phyloP scores from a whole-genome alignment of 2,888 invertebrate species.

The Hanleya hanleyi region DNA sequence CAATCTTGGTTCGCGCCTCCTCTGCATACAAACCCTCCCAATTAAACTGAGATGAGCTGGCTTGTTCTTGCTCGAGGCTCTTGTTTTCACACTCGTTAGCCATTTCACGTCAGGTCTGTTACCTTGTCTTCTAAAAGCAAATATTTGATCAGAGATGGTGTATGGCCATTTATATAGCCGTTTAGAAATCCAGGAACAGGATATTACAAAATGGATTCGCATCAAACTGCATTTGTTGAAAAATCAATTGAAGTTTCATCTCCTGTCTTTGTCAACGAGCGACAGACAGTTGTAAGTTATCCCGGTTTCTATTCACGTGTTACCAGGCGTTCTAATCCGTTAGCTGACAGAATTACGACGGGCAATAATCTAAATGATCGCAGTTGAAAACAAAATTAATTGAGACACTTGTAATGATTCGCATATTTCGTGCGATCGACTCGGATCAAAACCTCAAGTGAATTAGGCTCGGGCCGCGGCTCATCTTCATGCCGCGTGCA shows the following conservation, averaged over 20 bases:
- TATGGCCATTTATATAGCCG: background rate
- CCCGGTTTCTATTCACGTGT: background rate
- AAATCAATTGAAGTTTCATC: constrained; percentile 8
- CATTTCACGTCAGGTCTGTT: too few relatives aligned
- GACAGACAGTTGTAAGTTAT: background rate
- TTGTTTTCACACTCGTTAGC: too few relatives aligned
- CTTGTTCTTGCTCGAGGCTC: too few relatives aligned
- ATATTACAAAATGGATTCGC: constrained; percentile 8
- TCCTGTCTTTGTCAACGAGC: background rate
- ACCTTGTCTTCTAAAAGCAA: too few relatives aligned
- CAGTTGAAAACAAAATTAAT: constrained; percentile 8
- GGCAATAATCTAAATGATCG: constrained; percentile 5
- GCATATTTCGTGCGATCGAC: constrained; percentile 5
- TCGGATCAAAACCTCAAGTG: background rate
- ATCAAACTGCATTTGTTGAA: constrained; percentile 9
- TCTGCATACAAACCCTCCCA: too few relatives aligned
- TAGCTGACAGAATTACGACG: background rate
- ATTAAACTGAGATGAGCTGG: too few relatives aligned
- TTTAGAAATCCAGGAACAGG: background rate
- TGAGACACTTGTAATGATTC: constrained; percentile 1
- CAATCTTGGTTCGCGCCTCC: too few relatives aligned
- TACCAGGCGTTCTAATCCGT: background rate
- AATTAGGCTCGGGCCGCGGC: background rate
- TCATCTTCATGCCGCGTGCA: background rate
- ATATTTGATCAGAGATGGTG: background rate